Evolutionary conservation across 2,888 invertebrate species (phyloP).

Genomic region (Phasia obesa): DNA sequence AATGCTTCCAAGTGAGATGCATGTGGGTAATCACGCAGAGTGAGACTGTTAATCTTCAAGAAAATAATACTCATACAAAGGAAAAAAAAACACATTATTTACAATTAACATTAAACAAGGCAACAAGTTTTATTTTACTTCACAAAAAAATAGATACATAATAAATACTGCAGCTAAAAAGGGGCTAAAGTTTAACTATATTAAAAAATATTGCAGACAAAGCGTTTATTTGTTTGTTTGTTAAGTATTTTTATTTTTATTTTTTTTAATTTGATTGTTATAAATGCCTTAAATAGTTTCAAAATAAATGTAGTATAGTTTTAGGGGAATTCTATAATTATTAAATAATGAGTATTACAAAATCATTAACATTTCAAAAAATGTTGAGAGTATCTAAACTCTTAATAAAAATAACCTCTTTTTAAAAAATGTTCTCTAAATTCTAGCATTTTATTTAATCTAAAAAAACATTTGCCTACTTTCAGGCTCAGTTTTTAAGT

Average conservation of each 20-base stretch:
- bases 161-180: background rate
- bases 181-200: background rate
- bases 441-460: background rate
- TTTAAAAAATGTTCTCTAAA: no score
- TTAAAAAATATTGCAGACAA: conserved; percentile 26
- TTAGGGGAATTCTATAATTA: no score
- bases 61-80: background rate
- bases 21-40: no score
- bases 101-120: conserved; percentile 15
- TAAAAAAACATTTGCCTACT: background rate
- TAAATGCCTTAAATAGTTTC: background rate
- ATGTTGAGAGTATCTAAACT: no score
- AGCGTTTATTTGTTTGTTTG: background rate
- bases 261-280: no score
- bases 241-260: no score
- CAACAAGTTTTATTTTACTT: background rate
- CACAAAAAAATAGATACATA: background rate
- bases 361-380: no score
- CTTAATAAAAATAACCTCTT: no score
- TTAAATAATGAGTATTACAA: no score
- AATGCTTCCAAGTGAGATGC: no score
- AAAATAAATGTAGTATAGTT: background rate
- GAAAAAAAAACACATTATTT: conserved; percentile 15
- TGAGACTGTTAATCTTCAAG: no score
- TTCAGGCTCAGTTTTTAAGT: background rate